A percentile compares a stretch with the other conserved stretches of the same genome.
phyloP scores from a whole-genome alignment of 2,797 vertebrate species.

The Scomberomorus guttatus region DNA sequence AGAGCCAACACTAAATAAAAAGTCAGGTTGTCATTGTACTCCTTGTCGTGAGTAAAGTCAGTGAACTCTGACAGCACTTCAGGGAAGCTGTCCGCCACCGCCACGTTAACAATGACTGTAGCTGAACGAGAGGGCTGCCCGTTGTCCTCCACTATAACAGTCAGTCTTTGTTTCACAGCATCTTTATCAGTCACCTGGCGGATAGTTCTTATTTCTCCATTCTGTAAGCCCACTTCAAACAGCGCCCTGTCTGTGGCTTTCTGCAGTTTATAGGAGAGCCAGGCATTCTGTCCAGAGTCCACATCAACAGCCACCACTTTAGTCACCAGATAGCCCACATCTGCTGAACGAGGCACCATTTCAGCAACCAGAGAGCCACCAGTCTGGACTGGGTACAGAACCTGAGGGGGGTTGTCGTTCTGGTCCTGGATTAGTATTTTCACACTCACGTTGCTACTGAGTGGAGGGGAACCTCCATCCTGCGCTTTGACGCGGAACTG shows the following conservation, averaged over 20 bases:
- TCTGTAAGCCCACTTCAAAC: constrained; percentile 80
- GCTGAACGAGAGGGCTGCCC: constrained; percentile 54
- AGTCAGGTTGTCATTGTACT: constrained; percentile 56
- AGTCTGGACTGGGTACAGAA: constrained; percentile 82
- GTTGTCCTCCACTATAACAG: constrained; percentile 83
- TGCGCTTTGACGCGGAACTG: constrained; percentile 66
- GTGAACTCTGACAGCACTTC: constrained; percentile 78
- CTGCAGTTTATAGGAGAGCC: constrained; percentile 87
- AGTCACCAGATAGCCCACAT: constrained; percentile 88
- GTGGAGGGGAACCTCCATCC: constrained; percentile 79
- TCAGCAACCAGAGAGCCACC: constrained; percentile 86
- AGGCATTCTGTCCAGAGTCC: constrained; percentile 88
- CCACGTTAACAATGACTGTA: constrained; percentile 63
- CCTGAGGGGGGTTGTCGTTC: constrained; percentile 70
- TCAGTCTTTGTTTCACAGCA: constrained; percentile 79
- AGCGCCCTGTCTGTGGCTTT: constrained; percentile 82
- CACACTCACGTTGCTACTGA: constrained; percentile 74
- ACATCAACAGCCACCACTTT: constrained; percentile 89
- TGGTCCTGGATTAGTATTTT: constrained; percentile 82
- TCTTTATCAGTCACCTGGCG: constrained; percentile 80
- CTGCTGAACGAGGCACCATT: constrained; percentile 85
- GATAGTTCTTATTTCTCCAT: constrained; percentile 77
- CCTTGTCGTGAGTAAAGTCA: constrained; percentile 60
- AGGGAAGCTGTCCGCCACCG: constrained; percentile 81
- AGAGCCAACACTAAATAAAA: constrained; percentile 63